phyloP scores from a whole-genome alignment of 2,797 vertebrate genomes.

The Euphonia xanthogaster region DNA sequence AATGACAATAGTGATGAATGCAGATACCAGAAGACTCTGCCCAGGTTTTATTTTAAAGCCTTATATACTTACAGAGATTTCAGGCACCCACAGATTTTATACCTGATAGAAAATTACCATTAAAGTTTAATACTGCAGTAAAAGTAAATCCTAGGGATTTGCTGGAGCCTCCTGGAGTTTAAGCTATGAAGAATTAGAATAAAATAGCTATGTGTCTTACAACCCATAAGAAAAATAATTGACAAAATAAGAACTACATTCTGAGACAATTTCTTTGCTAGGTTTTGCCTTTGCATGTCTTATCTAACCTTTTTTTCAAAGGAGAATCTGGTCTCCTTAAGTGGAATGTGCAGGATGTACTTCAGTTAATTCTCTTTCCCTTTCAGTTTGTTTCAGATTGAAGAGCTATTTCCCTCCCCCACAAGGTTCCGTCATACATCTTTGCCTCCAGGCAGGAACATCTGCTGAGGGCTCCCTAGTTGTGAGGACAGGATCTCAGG shows the following conservation, averaged over 20 bases:
- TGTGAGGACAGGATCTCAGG: neutral
- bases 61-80: constrained; percentile 5
- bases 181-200: constrained; percentile 41
- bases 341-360: neutral
- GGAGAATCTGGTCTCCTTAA: neutral
- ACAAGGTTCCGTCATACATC: neutral
- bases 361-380: constrained; percentile 6
- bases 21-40: neutral
- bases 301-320: constrained; percentile 10
- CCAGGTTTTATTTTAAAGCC: constrained; percentile 15
- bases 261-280: neutral
- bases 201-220: constrained; percentile 14
- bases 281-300: neutral
- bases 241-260: constrained; percentile 8
- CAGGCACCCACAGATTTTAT: constrained; percentile 25
- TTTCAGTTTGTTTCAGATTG: neutral
- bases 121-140: constrained; percentile 13
- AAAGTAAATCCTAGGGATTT: constrained; percentile 49
- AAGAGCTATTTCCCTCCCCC: neutral
- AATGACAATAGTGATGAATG: neutral
- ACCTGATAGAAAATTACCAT: constrained; percentile 29
- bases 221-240: constrained; percentile 14
- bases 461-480: neutral
- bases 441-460: neutral
- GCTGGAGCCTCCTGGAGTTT: constrained; percentile 1